Evolutionary conservation across 2,113 vertebrate species (phyloP), one percentile per base, ranked within the genome.

Genomic region (Athene noctua): DNA sequence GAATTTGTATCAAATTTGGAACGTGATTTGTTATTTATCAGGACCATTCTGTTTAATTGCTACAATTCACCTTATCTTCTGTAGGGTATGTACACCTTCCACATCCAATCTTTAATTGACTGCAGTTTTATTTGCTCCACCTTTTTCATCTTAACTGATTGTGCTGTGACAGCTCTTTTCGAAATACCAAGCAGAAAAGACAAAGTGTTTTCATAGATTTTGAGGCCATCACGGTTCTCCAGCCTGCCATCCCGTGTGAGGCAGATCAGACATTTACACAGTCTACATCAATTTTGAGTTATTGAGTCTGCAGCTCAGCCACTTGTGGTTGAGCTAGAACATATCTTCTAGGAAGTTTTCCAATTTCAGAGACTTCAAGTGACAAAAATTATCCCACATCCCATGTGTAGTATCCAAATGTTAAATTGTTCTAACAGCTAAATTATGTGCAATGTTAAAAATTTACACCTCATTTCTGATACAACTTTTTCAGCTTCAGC

Each of bases 351-450:
- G 92, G 92, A 97, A 95, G 86, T 86, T 79, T 95, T 97, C 94
- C 96, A 94, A 74, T 82, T 95, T 96, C 71, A 82, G 66, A 96
- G 83, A 63, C 83, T 97, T 75, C 87, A 84, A 94, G 88, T 89
- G 97, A 95, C 94, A 96, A 92, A 95, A 96, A 92, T 94, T 89
- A 93, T 95, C 95, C 96, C 92, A 93, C 88, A 91, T 86, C 86
- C 86, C 88, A 81, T 84, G 94, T 78, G 84, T 55, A 88, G 78
- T 75, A 92, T 75, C 91, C 91, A 89, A 96, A 96, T 91, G 93
- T 82, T 92, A 95, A 96, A 96, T 92, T 81, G 91, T 87, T 97
- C 80, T 89, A 95, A 84, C 91, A 86, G 91, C 58, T 92, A 94
- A 95, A 96, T 94, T 90, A 81, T 87, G 73, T 89, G 82, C 82